Base-by-base conservation (phyloP, 2,113 vertebrate genomes). In the Callocephalon fimbriatum region DNA sequence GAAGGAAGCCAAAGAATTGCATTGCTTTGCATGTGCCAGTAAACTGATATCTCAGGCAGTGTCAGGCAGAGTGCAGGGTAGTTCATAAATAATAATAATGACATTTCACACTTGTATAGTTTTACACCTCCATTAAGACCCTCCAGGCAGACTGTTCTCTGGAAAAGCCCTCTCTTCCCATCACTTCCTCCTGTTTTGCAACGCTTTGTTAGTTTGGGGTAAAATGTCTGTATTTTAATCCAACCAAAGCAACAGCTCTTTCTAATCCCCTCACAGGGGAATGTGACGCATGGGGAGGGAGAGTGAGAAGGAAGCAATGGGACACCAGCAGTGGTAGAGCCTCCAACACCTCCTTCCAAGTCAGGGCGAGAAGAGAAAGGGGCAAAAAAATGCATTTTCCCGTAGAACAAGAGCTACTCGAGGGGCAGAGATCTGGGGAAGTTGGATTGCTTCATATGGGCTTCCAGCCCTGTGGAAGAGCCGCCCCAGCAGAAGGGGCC, bases 71-170 rank as follows among this genome's bases (percentile, higher is more conserved):
- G 47, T 40, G 21, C 35, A 78, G 25, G 20, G 44, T 86, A 73
- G 38, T 67, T 88, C 29, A 67, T 86, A 80, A 96, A 82, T 70
- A 88, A 91, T 40, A 94, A 61, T 62, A 91, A 58, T 29, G 71
- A 66, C 27, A 66, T 44, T 90, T 94, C 72, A 92, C 23, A 31
- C 21, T 67, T n/a, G 15, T 62, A 48, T 74, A 84, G 27, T 74
- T 92, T 91, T 90, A 65, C 38, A 83, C 35, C 50, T 93, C 78
- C 59, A 61, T 74, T 80, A 78, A 86, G 90, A 77, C n/a, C 29
- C 32, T 74, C 42, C 47, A 86, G 48, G 17, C 25, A 72, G 32
- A 12, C 7, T 66, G 86, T 32, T 18, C 42, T 91, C 73, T 45
- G n/a, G 62, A 90, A 86, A 94, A 82, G 5, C 13, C 40, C 15